Evolutionary conservation across 2,888 invertebrate species (phyloP), one percentile per base, ranked within the genome.

Genomic region (Eucriotettix oculatus): DNA sequence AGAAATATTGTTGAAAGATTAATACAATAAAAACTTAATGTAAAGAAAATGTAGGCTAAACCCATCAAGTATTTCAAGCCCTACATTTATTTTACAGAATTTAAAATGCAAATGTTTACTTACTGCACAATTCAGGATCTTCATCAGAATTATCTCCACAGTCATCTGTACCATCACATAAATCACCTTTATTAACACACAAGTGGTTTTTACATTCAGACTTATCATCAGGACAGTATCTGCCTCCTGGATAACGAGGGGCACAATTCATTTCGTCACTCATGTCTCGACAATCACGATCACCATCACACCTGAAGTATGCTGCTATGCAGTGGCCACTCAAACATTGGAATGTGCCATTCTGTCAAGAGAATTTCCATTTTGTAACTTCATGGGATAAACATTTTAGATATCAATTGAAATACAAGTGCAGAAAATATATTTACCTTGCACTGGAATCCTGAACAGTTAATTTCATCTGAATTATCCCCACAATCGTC

Each of bases 401-500:
- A n/a, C n/a, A n/a, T n/a, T n/a, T n/a, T n/a, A n/a, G n/a, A n/a
- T n/a, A n/a, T n/a, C n/a, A n/a, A n/a, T 5, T 29, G 29, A 2
- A 29, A 29, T 29, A 29, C 7, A 29, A 29, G 7, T 29, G 29
- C 29, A 29, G 29, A 29, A 29, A 2, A 29, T 29, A 29, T 29
- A 29, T 29, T 29, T 64, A 76, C 77, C 69, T 89, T 90, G 75
- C 93, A 93, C 68, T 86, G 83, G 74, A 87, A 91, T 7, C 85
- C 86, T 57, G 83, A 84, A 69, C 94, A 94, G 58, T 84, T 84
- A 62, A 83, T 75, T 72, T 95, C 94, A 70, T 99, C 98, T 5
- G 90, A 87, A 67, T 89, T 88, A 72, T 98, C 97, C 0, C 94
- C 93, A 69, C 97, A 98, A 71, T 98, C 97, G 71, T 96, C 92